Conservation (phyloP, 2,888 invertebrate genomes). For the Punctoribates punctum region DNA sequence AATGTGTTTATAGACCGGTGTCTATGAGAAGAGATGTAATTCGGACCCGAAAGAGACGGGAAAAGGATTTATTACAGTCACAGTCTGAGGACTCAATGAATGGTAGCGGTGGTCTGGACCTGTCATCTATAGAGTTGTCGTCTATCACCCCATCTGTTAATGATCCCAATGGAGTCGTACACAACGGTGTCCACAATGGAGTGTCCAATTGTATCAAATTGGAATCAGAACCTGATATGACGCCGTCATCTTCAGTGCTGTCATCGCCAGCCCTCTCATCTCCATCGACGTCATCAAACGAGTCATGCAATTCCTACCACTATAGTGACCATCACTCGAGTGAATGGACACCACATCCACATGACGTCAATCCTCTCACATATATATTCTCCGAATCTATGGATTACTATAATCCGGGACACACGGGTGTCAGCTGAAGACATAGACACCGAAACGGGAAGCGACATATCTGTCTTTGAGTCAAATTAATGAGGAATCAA, state of each 20-base stretch:
- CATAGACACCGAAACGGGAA: no score
- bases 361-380: conserved; percentile 27
- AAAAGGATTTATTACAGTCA: conserved; percentile 11
- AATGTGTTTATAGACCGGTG: conserved; percentile 28
- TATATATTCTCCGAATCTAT: conserved; percentile 24
- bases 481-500: no score
- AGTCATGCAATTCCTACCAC: conserved; percentile 29
- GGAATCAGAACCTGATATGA: background rate
- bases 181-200: no score
- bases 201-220: background rate
- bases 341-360: background rate
- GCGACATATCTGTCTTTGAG: no score
- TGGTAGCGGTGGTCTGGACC: background rate
- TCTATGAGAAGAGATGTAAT: conserved; percentile 39
- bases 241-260: background rate
- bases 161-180: background rate
- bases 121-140: conserved; percentile 15
- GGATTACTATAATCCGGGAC: conserved; percentile 27
- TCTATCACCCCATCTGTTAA: background rate
- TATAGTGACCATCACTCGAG: background rate
- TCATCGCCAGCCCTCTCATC: conserved; percentile 8
- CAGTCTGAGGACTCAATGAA: background rate
- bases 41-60: conserved; percentile 36
- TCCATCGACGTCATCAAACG: conserved; percentile 14
- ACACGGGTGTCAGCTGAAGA: conserved; percentile 19